Evolutionary conservation across 2,888 invertebrate genomes (phyloP).

Genomic region (Piscicola geometra): DNA sequence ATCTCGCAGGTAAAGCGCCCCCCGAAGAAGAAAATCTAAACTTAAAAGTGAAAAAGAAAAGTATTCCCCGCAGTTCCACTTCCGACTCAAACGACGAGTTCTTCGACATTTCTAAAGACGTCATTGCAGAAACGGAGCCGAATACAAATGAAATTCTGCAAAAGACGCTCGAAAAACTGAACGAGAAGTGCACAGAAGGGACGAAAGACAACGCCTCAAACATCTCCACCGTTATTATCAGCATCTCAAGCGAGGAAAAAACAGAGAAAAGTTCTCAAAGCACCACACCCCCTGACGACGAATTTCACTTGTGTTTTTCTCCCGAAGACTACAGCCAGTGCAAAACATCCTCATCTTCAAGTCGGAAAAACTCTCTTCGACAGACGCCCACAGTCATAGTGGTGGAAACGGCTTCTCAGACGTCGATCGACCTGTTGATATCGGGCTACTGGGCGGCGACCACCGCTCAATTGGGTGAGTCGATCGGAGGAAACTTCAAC

Average conservation of each 20-base stretch:
- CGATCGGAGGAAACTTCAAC: neutral
- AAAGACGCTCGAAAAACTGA: neutral
- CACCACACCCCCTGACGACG: slow-evolving; percentile 12
- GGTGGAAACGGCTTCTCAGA: slow-evolving; percentile 5
- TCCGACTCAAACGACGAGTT: slow-evolving; percentile 5
- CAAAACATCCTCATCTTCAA: neutral
- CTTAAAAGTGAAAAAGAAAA: neutral
- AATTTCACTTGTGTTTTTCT: slow-evolving; percentile 30
- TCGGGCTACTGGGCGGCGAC: slow-evolving; percentile 22
- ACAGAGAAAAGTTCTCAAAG: neutral
- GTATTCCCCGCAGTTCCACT: neutral
- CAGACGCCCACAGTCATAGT: slow-evolving; percentile 12
- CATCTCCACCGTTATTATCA: neutral
- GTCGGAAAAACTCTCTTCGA: neutral
- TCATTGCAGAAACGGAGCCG: neutral
- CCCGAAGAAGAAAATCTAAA: neutral
- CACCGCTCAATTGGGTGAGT: neutral
- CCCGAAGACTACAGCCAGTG: slow-evolving; percentile 27
- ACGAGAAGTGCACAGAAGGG: neutral
- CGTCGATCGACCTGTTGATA: slow-evolving; percentile 17
- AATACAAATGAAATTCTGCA: neutral
- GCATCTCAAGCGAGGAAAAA: neutral
- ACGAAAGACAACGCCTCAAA: neutral
- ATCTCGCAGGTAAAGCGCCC: neutral
- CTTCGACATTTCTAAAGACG: neutral